phyloP scores from a whole-genome alignment of 2,113 vertebrate species.

The Mionectes macconnelli region DNA sequence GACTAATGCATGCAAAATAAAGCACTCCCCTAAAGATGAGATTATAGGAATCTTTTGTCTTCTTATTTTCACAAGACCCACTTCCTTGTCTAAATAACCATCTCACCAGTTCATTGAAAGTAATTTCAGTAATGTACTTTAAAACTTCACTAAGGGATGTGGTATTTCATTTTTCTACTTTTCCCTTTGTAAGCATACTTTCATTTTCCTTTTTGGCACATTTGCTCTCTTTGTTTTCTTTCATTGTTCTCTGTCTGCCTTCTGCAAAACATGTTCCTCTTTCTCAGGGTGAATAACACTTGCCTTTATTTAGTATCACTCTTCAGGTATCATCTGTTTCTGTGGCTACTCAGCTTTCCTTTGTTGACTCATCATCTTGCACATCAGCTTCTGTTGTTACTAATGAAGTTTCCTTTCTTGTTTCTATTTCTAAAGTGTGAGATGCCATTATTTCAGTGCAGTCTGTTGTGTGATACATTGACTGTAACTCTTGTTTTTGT shows the following conservation, averaged over 20 bases:
- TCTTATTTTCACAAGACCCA: neutral
- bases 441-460: neutral
- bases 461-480: neutral
- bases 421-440: neutral
- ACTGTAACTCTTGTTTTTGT: neutral
- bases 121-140: neutral
- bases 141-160: neutral
- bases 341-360: neutral
- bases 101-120: neutral
- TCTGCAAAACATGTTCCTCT: neutral
- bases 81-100: neutral
- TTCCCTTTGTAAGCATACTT: neutral
- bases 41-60: neutral
- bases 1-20: neutral
- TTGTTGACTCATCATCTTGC: neutral
- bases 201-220: neutral
- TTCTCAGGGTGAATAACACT: neutral
- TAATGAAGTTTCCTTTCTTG: constrained; percentile 1
- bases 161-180: neutral
- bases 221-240: neutral
- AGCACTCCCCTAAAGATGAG: neutral
- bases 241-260: neutral
- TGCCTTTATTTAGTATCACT: neutral
- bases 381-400: neutral
- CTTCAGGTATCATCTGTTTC: neutral